Conservation (phyloP, 2,888 invertebrate species). For the Habrosyne pyritoides region DNA sequence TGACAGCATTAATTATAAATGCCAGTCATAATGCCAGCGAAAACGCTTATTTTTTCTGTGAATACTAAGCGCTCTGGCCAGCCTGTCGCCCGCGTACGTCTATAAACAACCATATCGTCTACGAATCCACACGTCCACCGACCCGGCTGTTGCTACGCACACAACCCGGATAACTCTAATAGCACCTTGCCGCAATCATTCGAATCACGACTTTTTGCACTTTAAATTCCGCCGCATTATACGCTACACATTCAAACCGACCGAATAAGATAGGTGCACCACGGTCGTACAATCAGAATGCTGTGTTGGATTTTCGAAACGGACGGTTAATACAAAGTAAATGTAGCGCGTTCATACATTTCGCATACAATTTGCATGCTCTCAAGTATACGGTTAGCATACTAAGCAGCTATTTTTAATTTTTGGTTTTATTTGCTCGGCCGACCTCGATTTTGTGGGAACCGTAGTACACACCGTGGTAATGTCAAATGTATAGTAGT, state of each 20-base stretch:
- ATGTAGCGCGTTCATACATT: conserved; percentile 39
- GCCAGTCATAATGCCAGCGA: conserved; percentile 17
- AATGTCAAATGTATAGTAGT: background rate
- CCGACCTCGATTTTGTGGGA: conserved; percentile 29
- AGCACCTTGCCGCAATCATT: conserved; percentile 19
- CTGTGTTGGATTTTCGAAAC: conserved; percentile 25
- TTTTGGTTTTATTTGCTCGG: conserved; percentile 37
- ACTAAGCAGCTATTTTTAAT: conserved; percentile 58
- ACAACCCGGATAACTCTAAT: conserved; percentile 35
- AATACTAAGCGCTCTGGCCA: conserved; percentile 37
- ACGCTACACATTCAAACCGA: conserved; percentile 29
- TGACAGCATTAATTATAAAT: background rate
- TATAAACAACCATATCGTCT: conserved; percentile 35
- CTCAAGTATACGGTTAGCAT: conserved; percentile 52
- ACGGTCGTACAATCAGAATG: conserved; percentile 1
- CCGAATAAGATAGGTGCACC: conserved; percentile 27
- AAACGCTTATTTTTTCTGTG: conserved; percentile 12
- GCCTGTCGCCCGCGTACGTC: conserved; percentile 45
- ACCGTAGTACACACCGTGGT: conserved; percentile 14
- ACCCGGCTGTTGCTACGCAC: conserved; percentile 47
- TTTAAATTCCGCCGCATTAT: conserved; percentile 29
- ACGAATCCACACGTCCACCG: conserved; percentile 17
- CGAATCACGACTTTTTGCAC: conserved; percentile 16
- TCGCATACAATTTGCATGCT: conserved; percentile 59
- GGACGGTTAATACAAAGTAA: conserved; percentile 40